A percentile compares a stretch with the other conserved stretches of the same genome.
phyloP scores from a whole-genome alignment of 2,888 invertebrate species.

The Augochlorella aurata region DNA sequence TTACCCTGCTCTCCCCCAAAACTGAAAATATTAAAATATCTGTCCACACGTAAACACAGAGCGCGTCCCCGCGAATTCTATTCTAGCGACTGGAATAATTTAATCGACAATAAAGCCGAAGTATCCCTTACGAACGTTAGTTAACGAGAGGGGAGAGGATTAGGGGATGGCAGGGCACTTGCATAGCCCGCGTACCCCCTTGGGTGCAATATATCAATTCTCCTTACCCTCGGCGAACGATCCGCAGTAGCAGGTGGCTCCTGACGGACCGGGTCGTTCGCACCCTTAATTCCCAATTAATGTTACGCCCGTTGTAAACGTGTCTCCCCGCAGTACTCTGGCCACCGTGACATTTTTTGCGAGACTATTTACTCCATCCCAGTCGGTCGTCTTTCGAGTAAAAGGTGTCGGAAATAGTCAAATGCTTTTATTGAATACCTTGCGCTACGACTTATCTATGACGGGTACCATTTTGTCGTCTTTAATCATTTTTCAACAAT shows the following conservation, averaged over 20 bases:
- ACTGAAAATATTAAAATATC: not conserved
- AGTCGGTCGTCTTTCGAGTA: not conserved
- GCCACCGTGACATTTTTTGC: not conserved
- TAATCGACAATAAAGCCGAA: constrained; percentile 50
- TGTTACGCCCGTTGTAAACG: constrained; percentile 67
- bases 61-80: not conserved
- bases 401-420: not conserved
- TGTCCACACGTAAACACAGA: not conserved
- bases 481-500: too few species aligned
- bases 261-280: constrained; percentile 75
- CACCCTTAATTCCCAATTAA: constrained; percentile 82
- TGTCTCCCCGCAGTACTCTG: not conserved
- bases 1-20: not conserved
- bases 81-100: constrained; percentile 53
- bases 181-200: constrained; percentile 64
- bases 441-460: too few species aligned
- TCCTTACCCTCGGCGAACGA: constrained; percentile 64
- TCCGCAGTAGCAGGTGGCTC: constrained; percentile 79
- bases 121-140: constrained; percentile 59
- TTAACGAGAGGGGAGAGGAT: constrained; percentile 56
- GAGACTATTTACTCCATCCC: not conserved
- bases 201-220: constrained; percentile 81
- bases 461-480: too few species aligned
- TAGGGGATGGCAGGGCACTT: constrained; percentile 50
- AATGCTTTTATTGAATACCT: too few species aligned